A percentile compares a stretch with the other conserved stretches of the same genome.
phyloP scores from a whole-genome alignment of 2,888 invertebrate species.

The Hyalella azteca region DNA sequence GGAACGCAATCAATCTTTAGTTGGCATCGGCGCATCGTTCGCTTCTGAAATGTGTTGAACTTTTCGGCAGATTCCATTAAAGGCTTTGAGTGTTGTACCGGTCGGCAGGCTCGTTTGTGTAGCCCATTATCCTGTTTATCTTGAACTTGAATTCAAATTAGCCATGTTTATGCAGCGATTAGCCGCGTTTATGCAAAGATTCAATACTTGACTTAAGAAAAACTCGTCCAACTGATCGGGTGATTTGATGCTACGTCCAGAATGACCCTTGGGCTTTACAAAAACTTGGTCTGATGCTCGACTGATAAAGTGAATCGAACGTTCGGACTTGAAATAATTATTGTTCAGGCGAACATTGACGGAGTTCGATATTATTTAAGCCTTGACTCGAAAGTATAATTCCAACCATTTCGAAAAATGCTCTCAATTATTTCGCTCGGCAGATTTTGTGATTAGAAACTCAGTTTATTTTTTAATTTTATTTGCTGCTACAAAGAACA shows the following conservation, averaged over 20 bases:
- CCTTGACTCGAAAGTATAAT: too few relatives aligned
- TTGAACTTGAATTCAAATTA: conserved; percentile 37
- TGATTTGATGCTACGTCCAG: neutral
- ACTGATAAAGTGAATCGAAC: neutral
- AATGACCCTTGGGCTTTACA: neutral
- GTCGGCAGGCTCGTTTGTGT: conserved; percentile 8
- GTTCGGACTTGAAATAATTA: neutral
- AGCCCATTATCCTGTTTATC: conserved; percentile 17
- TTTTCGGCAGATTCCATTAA: neutral
- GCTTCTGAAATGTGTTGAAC: neutral
- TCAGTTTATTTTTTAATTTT: too few relatives aligned
- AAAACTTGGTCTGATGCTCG: neutral
- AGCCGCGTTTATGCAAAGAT: conserved; percentile 18
- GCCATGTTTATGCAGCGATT: conserved; percentile 31
- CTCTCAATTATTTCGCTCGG: too few relatives aligned
- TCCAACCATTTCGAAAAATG: too few relatives aligned
- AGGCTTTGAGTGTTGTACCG: neutral
- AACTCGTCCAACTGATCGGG: neutral
- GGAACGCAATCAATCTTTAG: neutral
- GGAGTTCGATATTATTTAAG: too few relatives aligned
- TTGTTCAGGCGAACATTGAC: neutral
- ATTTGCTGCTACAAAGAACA: too few relatives aligned
- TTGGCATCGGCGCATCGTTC: neutral
- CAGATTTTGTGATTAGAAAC: too few relatives aligned
- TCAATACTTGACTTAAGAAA: neutral